Conservation (phyloP, 2,888 invertebrate species). For the Melanostoma scalare region DNA sequence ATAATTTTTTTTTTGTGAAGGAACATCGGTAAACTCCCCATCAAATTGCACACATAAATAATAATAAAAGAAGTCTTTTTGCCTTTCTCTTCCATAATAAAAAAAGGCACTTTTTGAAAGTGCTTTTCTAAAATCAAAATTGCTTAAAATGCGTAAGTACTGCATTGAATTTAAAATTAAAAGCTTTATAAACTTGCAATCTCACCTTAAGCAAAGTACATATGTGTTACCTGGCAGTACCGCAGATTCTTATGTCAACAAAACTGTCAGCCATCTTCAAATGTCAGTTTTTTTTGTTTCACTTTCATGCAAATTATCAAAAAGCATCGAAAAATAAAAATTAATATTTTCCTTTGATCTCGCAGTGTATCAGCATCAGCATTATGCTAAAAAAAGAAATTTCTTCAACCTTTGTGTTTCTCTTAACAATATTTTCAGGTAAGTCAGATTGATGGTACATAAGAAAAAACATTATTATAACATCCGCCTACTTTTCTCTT, state of each 20-base stretch:
- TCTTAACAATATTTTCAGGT: slow-evolving; percentile 49
- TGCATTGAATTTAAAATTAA: no score
- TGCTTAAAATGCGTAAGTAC: no score
- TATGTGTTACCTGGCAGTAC: slow-evolving; percentile 25
- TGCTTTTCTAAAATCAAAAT: no score
- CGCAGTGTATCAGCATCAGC: slow-evolving; percentile 42
- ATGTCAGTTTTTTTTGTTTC: slow-evolving; percentile 60
- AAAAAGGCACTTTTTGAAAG: no score
- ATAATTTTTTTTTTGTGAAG: no score
- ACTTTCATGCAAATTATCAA: slow-evolving; percentile 50
- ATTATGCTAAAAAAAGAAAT: slow-evolving; percentile 53
- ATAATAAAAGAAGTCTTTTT: no score
- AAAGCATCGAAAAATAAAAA: slow-evolving; percentile 44
- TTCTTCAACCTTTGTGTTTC: slow-evolving; percentile 17
- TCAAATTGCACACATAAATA: no score
- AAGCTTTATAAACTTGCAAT: no score
- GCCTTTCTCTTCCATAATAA: no score
- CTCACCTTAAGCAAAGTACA: no score
- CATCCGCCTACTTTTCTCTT: slow-evolving; percentile 67
- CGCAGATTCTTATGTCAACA: slow-evolving; percentile 20
- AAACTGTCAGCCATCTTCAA: slow-evolving; percentile 45
- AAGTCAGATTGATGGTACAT: background rate
- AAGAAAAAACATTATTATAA: slow-evolving; percentile 28
- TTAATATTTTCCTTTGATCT: slow-evolving; percentile 36
- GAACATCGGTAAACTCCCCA: no score